Evolutionary conservation across 2,113 vertebrate genomes (phyloP).

Genomic region (Chitala chitala): DNA sequence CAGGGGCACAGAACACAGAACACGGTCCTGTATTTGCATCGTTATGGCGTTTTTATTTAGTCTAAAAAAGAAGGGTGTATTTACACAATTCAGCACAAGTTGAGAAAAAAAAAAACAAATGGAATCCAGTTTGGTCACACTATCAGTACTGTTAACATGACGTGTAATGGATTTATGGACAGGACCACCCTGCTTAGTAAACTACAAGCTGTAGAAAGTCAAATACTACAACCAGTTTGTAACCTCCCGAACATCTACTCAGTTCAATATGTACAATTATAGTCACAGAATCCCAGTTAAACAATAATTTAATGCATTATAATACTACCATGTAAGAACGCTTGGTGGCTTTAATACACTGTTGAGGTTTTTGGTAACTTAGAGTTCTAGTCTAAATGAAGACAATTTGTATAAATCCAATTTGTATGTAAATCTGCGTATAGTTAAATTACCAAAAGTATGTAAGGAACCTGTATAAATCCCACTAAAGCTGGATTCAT

Average conservation of each 20-base stretch:
- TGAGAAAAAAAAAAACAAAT: slow-evolving; percentile 43
- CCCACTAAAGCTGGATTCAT: slow-evolving; percentile 27
- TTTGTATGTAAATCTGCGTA: slow-evolving; percentile 20
- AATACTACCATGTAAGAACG: neutral
- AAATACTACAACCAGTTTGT: neutral
- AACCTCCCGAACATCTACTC: neutral
- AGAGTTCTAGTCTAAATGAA: slow-evolving; percentile 14
- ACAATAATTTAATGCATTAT: slow-evolving; percentile 17
- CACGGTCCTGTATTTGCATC: slow-evolving; percentile 24
- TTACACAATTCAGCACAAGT: slow-evolving; percentile 55
- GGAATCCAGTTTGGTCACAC: slow-evolving; percentile 44
- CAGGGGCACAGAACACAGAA: slow-evolving; percentile 1
- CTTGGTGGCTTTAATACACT: neutral
- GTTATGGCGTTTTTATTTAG: slow-evolving; percentile 53
- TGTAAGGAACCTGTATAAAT: slow-evolving; percentile 27
- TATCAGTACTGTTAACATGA: slow-evolving; percentile 47
- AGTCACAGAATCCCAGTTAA: neutral
- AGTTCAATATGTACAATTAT: slow-evolving; percentile 14
- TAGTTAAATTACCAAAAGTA: slow-evolving; percentile 30
- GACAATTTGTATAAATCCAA: slow-evolving; percentile 12
- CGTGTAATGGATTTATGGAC: slow-evolving; percentile 18
- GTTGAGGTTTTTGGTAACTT: neutral
- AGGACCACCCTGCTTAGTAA: neutral
- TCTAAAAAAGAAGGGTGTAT: slow-evolving; percentile 47
- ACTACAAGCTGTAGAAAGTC: neutral